A percentile compares a stretch with the other conserved stretches of the same genome.
phyloP scores from a whole-genome alignment of 2,113 vertebrate species.

The Crotalus helleri region DNA sequence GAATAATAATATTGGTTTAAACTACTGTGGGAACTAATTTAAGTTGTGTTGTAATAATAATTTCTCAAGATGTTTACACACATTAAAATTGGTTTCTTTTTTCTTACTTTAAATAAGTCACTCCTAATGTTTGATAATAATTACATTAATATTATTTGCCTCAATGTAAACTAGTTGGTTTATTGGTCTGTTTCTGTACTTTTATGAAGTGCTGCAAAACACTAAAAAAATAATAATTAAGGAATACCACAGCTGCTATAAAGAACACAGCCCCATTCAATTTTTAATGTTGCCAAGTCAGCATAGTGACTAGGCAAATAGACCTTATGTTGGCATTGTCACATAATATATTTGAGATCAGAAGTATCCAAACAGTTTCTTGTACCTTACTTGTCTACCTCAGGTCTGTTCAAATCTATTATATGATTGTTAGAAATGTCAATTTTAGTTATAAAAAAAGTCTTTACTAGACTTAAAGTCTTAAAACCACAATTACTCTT shows the following conservation, averaged over 20 bases:
- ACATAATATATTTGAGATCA: neutral
- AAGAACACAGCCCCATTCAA: neutral
- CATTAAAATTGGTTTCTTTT: neutral
- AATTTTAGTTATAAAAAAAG: neutral
- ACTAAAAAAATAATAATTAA: neutral
- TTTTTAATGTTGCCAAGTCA: neutral
- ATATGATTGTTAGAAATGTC: neutral
- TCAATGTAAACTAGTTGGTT: neutral
- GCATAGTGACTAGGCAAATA: neutral
- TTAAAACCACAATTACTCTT: neutral
- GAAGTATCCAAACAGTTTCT: neutral
- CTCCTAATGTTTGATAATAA: neutral
- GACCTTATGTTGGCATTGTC: neutral
- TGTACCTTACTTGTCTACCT: neutral
- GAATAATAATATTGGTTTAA: neutral
- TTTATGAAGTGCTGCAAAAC: neutral
- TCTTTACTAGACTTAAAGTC: neutral
- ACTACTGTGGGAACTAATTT: neutral
- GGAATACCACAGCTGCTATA: neutral
- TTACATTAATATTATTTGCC: neutral
- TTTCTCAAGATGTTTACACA: neutral
- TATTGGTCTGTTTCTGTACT: neutral
- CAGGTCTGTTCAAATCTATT: neutral
- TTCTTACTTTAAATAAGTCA: neutral
- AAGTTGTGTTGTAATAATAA: neutral